phyloP scores from a whole-genome alignment of 64 coral and sea anemone species.

The Pachyseris speciosa region DNA sequence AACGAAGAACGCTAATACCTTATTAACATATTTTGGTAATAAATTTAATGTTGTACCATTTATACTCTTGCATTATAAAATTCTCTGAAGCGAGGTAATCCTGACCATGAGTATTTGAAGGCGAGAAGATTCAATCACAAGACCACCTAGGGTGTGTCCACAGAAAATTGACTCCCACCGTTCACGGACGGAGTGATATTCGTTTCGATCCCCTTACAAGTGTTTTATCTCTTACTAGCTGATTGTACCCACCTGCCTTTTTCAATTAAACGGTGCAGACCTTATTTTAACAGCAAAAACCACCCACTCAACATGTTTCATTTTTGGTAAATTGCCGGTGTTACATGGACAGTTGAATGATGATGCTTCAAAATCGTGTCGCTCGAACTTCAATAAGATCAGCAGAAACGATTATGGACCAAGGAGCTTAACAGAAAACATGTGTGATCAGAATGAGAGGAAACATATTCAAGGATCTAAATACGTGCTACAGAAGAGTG shows the following conservation, averaged over 20 bases:
- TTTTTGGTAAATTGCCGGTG: conserved; percentile 13
- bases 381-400: background rate
- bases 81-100: background rate
- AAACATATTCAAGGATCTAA: too few relatives aligned
- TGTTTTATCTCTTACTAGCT: background rate
- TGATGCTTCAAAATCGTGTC: background rate
- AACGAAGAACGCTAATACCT: background rate
- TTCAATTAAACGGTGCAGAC: background rate
- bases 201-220: background rate
- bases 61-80: background rate
- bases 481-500: too few relatives aligned
- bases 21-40: background rate
- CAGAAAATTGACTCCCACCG: background rate
- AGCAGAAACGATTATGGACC: background rate
- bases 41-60: background rate
- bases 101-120: too few relatives aligned
- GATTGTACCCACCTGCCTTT: background rate
- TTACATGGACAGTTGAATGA: background rate
- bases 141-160: background rate
- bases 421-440: background rate
- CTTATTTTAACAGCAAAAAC: conserved; percentile 1
- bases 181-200: background rate
- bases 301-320: conserved; percentile 40
- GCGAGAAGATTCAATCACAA: background rate
- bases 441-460: background rate